A percentile compares a stretch with the other conserved stretches of the same genome.
These are phyloP conservation scores for Drosophila recens DNA, from an alignment of 2,888 invertebrate species.

Conservation along the genomic window DNA sequence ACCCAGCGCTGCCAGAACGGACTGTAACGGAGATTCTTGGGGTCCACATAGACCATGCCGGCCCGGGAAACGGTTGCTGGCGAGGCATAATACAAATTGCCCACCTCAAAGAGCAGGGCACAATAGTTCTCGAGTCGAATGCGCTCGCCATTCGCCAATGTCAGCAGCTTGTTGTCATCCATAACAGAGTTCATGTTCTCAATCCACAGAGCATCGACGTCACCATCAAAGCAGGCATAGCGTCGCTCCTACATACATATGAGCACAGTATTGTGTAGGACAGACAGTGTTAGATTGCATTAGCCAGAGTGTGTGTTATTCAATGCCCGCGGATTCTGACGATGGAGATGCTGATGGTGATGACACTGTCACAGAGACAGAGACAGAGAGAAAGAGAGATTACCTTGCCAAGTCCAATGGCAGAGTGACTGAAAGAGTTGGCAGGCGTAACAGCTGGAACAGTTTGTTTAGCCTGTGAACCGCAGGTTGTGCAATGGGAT, in stretches of 20 bases:
- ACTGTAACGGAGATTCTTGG: slow-evolving; percentile 94
- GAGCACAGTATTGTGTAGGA: slow-evolving; percentile 54
- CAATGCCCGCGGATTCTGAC: slow-evolving; percentile 43
- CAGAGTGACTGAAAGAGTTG: slow-evolving; percentile 45
- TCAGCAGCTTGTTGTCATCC: slow-evolving; percentile 96
- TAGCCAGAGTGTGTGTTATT: slow-evolving; percentile 79
- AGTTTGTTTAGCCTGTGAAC: slow-evolving; percentile 30
- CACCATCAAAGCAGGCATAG: slow-evolving; percentile 96
- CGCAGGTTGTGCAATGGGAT: slow-evolving; percentile 63
- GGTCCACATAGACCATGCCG: slow-evolving; percentile 97
- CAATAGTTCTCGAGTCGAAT: slow-evolving; percentile 93
- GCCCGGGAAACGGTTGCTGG: slow-evolving; percentile 97
- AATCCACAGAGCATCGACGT: slow-evolving; percentile 97
- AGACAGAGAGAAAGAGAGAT: slow-evolving; percentile 28
- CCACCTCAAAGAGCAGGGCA: slow-evolving; percentile 94
- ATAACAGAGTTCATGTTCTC: slow-evolving; percentile 99
- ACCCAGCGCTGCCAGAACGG: slow-evolving; percentile 96
- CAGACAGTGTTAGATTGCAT: slow-evolving; percentile 66
- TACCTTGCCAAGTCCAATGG: slow-evolving; percentile 52
- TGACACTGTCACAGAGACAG: slow-evolving; percentile 2
- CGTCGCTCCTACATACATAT: slow-evolving; percentile 87
- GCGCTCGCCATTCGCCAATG: slow-evolving; percentile 95
- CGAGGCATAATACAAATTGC: slow-evolving; percentile 94
- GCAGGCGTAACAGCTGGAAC: slow-evolving; percentile 33
- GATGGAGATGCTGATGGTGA: not conserved